Percentiles rank a stretch among this genome's conserved stretches.
These are phyloP conservation scores for Torymus tubicola DNA, from an alignment of 2,888 invertebrate genomes.

Conservation along the genomic window DNA sequence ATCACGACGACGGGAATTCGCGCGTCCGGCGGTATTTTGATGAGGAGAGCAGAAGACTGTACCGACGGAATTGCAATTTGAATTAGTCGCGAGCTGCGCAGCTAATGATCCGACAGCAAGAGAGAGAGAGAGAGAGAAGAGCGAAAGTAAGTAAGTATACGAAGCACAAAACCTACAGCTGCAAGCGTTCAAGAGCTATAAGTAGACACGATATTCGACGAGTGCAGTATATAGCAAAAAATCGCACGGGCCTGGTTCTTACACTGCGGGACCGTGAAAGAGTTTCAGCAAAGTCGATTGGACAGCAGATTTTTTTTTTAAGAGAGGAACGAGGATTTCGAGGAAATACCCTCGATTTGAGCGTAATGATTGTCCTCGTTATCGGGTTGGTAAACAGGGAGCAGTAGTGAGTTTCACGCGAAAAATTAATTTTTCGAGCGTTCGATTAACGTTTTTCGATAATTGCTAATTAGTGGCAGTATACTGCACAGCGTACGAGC, in stretches of 20 bases:
- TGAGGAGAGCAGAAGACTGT: constrained; percentile 67
- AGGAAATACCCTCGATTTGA: constrained; percentile 23
- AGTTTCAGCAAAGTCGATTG: background rate
- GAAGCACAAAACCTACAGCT: background rate
- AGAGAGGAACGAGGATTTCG: background rate
- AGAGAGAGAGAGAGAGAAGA: constrained; percentile 51
- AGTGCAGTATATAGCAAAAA: constrained; percentile 10
- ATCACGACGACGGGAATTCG: constrained; percentile 55
- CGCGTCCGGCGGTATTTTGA: constrained; percentile 73
- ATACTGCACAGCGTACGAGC: background rate
- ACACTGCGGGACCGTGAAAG: background rate
- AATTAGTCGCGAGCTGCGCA: constrained; percentile 72
- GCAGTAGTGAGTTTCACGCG: constrained; percentile 15
- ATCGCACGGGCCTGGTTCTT: background rate
- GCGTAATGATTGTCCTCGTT: constrained; percentile 30
- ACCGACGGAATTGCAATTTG: constrained; percentile 73
- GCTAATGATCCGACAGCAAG: constrained; percentile 73
- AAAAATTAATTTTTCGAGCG: constrained; percentile 41
- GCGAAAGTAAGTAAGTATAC: background rate
- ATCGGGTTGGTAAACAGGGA: constrained; percentile 26
- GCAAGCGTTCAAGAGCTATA: constrained; percentile 48
- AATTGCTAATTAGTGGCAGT: constrained; percentile 35
- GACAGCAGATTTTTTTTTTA: background rate
- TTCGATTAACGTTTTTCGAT: constrained; percentile 19
- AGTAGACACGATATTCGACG: constrained; percentile 35